Conservation (phyloP, 2,113 vertebrate genomes). For the Carlito syrichta region DNA sequence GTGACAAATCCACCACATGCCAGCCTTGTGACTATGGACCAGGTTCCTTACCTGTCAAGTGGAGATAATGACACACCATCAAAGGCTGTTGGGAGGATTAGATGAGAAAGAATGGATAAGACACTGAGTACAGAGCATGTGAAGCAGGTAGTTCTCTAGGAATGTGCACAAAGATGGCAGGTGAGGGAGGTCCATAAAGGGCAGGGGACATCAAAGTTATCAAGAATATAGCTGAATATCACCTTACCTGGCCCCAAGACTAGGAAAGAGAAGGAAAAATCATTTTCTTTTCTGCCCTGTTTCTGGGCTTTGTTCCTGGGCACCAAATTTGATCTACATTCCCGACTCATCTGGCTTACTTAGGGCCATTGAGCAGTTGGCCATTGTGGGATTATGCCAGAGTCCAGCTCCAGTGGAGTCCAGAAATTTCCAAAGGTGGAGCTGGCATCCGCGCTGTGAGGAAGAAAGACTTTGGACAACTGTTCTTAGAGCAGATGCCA, state of each 20-base stretch:
- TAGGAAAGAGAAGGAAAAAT: not conserved
- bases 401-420: no score
- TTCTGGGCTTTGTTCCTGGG: not conserved
- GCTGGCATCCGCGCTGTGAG: no score
- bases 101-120: not conserved
- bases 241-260: not conserved
- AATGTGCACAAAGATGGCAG: not conserved
- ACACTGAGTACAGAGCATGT: accelerated
- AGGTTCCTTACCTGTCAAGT: not conserved
- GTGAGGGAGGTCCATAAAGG: no score
- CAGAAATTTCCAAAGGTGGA: no score
- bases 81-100: not conserved
- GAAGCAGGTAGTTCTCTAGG: not conserved
- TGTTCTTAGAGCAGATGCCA: no score
- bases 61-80: not conserved
- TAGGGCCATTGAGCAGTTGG: accelerated
- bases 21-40: not conserved
- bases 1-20: not conserved
- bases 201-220: no score
- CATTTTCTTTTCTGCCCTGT: not conserved
- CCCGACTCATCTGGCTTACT: not conserved
- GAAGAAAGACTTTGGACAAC: no score
- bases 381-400: not conserved
- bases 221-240: no score
- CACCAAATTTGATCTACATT: not conserved